Evolutionary conservation across 23 tunicate genomes (phyloP).

Genomic region (Clavelina lepadiformis): DNA sequence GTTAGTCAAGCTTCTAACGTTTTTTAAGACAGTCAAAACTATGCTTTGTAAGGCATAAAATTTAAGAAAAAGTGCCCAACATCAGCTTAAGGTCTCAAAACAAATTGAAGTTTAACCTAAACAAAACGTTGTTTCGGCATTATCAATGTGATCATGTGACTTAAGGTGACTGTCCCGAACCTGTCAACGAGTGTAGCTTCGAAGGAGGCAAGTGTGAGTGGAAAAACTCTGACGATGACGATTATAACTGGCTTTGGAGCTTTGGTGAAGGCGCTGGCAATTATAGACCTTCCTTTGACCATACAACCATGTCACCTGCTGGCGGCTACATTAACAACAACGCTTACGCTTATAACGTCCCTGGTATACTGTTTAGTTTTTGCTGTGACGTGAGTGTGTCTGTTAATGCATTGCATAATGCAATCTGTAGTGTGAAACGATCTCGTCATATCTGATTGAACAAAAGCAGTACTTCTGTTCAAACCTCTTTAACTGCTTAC

Average conservation of each 20-base stretch:
- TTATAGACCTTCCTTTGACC: conserved; percentile 63
- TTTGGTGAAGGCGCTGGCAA: conserved; percentile 53
- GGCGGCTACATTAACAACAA: conserved; percentile 69
- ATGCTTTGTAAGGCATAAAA: background rate
- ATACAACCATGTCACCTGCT: conserved; percentile 55
- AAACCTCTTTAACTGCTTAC: no score
- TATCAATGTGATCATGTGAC: no score
- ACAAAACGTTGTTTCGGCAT: no score
- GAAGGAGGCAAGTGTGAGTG: conserved; percentile 59
- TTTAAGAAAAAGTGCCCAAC: no score
- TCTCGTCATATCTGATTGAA: no score
- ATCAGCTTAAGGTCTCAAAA: no score
- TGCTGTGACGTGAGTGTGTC: no score
- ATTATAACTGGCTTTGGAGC: conserved; percentile 38
- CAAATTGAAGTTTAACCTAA: no score
- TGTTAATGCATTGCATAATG: no score
- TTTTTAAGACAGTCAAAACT: background rate
- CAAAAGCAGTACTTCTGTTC: no score
- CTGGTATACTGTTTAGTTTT: conserved; percentile 61
- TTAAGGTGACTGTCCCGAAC: conserved; percentile 65
- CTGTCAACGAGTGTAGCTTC: conserved; percentile 63
- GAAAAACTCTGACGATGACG: conserved; percentile 54
- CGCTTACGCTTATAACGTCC: conserved; percentile 59
- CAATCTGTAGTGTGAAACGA: no score
- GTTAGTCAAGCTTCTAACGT: conserved; percentile 3